Base-by-base conservation (phyloP, 2,888 invertebrate genomes). In the Entomobrya proxima region DNA sequence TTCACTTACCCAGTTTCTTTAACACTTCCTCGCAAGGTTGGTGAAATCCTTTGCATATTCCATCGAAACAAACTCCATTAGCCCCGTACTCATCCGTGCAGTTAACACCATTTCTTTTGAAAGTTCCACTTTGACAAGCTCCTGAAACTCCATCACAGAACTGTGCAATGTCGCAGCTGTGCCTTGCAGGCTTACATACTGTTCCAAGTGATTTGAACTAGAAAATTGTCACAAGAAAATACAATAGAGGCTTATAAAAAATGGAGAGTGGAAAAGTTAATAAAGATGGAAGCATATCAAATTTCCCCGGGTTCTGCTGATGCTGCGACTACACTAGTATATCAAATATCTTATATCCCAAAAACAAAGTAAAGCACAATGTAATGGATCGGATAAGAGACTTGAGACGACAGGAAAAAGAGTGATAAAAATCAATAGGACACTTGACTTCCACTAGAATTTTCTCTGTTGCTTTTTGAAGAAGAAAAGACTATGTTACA, bases 91-190 rank as follows among this genome's bases (percentile, higher is more conserved):
- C 93, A 86, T 92, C 92, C 72, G 92, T 93, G 91, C 99, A 99
- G 0, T 95, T 94, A 86, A 95, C 95, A 0, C 99, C 99, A 92
- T 99, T 98, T 92, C 98, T 97, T 91, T 97, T 96, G 92, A 95
- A 95, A 2, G 97, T 95, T 92, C 99, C 98, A 2, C 93, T 91
- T 0, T 99, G 98, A 92, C 99, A 99, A 88, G 95, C 94, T 0
- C 98, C 98, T 47, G 94, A 94, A 69, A 95, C 94, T 0, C 99
- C 99, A 81, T 96, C 95, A 92, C 99, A 99, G 80, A 95, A 95
- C 92, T 99, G 99, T 27, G 98, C 97, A 32, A 99, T 94, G 93
- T 99, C 99, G 92, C 99, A 99, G 91, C 98, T 98, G 92, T 97
- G 97, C 86, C 94, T 93, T 0, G 97, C 94, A 83, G 95, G 95